Evolutionary conservation across 2,113 vertebrate species (phyloP), one percentile per base, ranked within the genome.

Genomic region (Dinomys branickii): DNA sequence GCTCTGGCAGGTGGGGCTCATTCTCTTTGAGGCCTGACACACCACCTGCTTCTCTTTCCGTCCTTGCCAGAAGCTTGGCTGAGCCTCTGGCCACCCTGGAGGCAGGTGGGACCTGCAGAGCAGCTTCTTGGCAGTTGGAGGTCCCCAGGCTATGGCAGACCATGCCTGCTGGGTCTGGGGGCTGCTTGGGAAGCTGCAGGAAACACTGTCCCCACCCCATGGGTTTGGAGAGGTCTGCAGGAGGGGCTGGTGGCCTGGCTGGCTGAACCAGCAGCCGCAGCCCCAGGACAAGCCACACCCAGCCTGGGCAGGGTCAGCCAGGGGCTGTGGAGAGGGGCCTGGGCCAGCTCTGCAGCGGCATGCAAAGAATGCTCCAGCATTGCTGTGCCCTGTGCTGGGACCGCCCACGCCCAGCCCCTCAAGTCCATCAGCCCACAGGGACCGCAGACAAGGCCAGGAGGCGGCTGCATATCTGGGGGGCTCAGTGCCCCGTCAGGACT

Each of bases 281-380:
- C 71, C 67, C 6, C 26, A 22, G 85, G 93, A 33, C 54, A 41
- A 71, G 80, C 80, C 63, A 80, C 67, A 67, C 81, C 78, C 80
- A 26, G 56, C 88, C 63, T 20, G 20, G 33, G 58, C 50, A 17
- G 14, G 91, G 95, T 97, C 94, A 95, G 95, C 97, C 96, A 97
- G 92, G 73, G 94, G 94, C 38, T 56, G 7, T 90, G 6, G 12
- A 26, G 61, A 90, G 89, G 89, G 19, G 4, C 94, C 13, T 1
- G 81, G 90, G 92, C 38, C 3, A 1, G 54, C 44, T 78, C 67
- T 59, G 2, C 28, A 22, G 54, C 44, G 24, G 89, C 78, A 65
- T 78, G 82, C 2, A 1, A 11, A 78, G 93, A 97, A 97, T 95
- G 91, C 67, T 82, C 82, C 90, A 75, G 54, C 77, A n/a, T 73